Base-by-base conservation (phyloP, 2,113 vertebrate genomes). In the Donacobius atricapilla region DNA sequence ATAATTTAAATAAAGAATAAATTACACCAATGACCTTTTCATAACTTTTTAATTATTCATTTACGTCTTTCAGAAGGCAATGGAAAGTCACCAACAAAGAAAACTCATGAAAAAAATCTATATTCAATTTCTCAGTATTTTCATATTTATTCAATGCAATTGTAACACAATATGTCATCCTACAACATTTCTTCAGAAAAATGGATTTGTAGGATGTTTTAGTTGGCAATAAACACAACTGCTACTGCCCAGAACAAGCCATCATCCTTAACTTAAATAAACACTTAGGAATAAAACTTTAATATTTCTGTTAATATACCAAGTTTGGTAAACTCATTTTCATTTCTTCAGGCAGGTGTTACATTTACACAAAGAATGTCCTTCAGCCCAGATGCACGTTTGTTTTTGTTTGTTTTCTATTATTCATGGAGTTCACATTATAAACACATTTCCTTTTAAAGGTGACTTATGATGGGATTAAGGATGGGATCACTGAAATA, bases 381-480 rank as follows among this genome's bases (percentile, higher is more conserved):
- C 88, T 78, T 76, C 37, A 86, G 68, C 47, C 71, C 82, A 81
- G 90, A 83, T 72, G 58, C 17, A 16, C 3, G 2, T 60, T 93
- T 93, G 56, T 31, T 93, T 96, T 83, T 93, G 89, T 80, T 92
- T 80, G 72, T 68, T 88, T 83, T 78, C 93, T 63, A 8, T 83
- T 83, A 86, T 66, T 96, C 79, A 64, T 0, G 27, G 76, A 60
- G 71, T 27, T 88, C 76, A 68, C 44, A 35, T 42, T 81, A 86
- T 33, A 70, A 94, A 66, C 76, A 90, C 50, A 56, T 73, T 92
- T 97, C 85, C 93, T 94, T 88, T 78, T 27, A 42, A 85, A 88
- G 63, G 51, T 76, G 75, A 64, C 79, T 95, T 80, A 18, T 9
- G 92, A 70, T 5, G 39, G 88, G 68, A 86, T 84, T 79, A 87